Base-by-base conservation (phyloP, 1,140 invertebrate genomes). In the Hyphantria cunea region DNA sequence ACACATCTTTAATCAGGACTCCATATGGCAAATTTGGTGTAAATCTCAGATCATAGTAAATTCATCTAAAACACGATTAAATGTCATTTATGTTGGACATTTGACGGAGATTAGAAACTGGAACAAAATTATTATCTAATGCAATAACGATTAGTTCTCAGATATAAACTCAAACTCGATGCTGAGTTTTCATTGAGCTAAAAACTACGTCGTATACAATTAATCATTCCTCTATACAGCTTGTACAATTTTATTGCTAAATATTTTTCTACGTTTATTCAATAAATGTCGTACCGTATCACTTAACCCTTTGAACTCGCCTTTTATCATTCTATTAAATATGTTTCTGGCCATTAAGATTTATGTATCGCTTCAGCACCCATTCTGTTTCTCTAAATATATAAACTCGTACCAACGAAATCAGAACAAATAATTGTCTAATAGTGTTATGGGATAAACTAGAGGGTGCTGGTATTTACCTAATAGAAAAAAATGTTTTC, bases 301-400 rank as follows among this genome's bases (percentile, higher is more conserved):
- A 60, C 15, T 6, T 64, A 71, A 76, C 76, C 78, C 76, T 70
- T 80, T 68, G 65, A 66, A 58, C 65, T 67, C 45, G 63, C 70
- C 52, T 54, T 48, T 79, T 81, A 81, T 81, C 71, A 78, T 70
- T 77, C 67, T 80, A 82, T 82, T 80, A 81, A 77, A 55, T 65
- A 64, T 70, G 49, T 39, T 66, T 69, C 49, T 66, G 64, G 47
- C 45, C 53, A 70, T 66, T 67, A 66, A 58, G 54, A 50, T 61
- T 44, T 66, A 61, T 39, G 56, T 55, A 56, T 66, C 17, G 34
- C n/a, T 32, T 13, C 32, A 50, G 54, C 63, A 59, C 63, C 54
- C 63, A 65, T 45, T 53, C 31, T 39, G 54, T 42, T 52, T 37
- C 33, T 52, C 62, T 44, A 44, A 41, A 15, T 49, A 48, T 51